Evolutionary conservation across 2,888 invertebrate species (phyloP).

Genomic region (Pseudococcus viburni): DNA sequence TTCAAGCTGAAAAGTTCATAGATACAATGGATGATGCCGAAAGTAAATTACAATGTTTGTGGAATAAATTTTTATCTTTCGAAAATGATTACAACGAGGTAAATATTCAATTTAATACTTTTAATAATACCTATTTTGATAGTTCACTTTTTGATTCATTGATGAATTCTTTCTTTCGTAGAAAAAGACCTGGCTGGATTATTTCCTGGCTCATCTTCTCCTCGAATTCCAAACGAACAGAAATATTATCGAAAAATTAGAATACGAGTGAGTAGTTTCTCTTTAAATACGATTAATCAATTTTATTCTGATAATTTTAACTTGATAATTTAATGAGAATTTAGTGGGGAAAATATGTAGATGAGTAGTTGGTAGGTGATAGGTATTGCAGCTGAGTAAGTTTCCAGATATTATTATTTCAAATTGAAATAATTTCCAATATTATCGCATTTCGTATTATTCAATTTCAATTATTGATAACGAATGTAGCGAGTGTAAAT

Average conservation of each 20-base stretch:
- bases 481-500: neutral
- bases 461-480: neutral
- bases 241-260: constrained; percentile 65
- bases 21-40: constrained; percentile 43
- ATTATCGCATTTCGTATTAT: neutral
- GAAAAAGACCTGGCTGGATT: constrained; percentile 79
- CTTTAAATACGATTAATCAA: too few relatives aligned
- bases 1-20: neutral
- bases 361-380: too few relatives aligned
- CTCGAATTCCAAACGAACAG: constrained; percentile 71
- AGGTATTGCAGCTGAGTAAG: too few relatives aligned
- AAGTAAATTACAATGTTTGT: constrained; percentile 49
- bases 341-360: too few relatives aligned
- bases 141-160: neutral
- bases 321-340: too few relatives aligned
- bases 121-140: neutral
- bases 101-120: neutral
- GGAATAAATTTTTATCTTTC: constrained; percentile 53
- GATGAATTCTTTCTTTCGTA: constrained; percentile 70
- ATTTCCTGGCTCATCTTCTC: constrained; percentile 78
- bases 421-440: too few relatives aligned
- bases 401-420: too few relatives aligned
- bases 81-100: constrained; percentile 55
- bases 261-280: constrained; percentile 60
- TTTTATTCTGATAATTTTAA: too few relatives aligned